These are phyloP conservation scores for Elegia similella DNA, from an alignment of 2,888 invertebrate species.

Conservation along the genomic window DNA sequence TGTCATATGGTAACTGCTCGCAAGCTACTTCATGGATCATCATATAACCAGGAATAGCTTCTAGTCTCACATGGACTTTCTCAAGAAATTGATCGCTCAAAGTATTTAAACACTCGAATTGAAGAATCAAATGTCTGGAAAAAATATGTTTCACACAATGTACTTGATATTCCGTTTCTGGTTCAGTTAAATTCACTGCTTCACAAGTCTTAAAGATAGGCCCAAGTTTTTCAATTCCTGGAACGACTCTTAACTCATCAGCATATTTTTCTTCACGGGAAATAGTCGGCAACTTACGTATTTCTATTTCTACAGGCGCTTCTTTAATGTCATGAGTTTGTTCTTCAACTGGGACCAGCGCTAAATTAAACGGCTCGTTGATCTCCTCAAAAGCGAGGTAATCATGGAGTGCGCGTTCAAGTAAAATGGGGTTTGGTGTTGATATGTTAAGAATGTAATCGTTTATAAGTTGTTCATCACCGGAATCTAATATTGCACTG, in stretches of 20 bases:
- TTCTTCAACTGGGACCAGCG: conserved; percentile 92
- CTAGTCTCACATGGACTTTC: conserved; percentile 93
- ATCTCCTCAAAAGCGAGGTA: conserved; percentile 86
- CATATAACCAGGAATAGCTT: conserved; percentile 90
- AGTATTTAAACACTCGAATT: conserved; percentile 98
- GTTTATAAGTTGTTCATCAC: conserved; percentile 86
- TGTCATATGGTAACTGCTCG: conserved; percentile 88
- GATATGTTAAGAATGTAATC: conserved; percentile 89
- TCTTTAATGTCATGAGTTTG: conserved; percentile 92
- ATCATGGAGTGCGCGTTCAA: conserved; percentile 93
- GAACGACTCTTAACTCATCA: conserved; percentile 84
- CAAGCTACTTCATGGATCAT: conserved; percentile 72
- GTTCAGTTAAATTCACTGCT: conserved; percentile 95
- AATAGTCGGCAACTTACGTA: conserved; percentile 90
- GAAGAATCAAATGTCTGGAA: conserved; percentile 91
- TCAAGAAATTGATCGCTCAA: conserved; percentile 96
- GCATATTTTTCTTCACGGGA: conserved; percentile 94
- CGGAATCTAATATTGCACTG: conserved; percentile 89
- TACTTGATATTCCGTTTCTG: conserved; percentile 97
- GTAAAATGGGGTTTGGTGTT: conserved; percentile 91
- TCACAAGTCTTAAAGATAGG: conserved; percentile 93
- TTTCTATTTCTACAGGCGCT: conserved; percentile 83
- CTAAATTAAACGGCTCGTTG: conserved; percentile 91
- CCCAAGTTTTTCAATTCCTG: conserved; percentile 92
- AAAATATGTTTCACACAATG: conserved; percentile 96